phyloP scores from a whole-genome alignment of 1,140 invertebrate genomes.

The Mercenaria mercenaria region DNA sequence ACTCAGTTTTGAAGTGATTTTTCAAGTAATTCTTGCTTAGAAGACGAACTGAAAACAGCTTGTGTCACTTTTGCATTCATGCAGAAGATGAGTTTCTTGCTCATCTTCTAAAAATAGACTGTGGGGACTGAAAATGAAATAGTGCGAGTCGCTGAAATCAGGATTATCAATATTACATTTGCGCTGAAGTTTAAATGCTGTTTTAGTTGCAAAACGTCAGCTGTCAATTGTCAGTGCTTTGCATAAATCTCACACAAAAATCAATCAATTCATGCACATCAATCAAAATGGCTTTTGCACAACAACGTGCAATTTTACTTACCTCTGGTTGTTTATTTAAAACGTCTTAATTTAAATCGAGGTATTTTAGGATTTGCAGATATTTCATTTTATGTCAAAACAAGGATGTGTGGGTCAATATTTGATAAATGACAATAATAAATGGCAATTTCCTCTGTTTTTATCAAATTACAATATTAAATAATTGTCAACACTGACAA shows the following conservation, averaged over 20 bases:
- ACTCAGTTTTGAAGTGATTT: no score
- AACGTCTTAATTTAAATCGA: not conserved
- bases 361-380: not conserved
- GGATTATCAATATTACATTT: no score
- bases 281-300: conserved; percentile 4
- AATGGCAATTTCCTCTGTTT: not conserved
- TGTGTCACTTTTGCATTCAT: no score
- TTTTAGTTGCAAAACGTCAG: conserved; percentile 35
- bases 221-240: conserved; percentile 18
- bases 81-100: no score
- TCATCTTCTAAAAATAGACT: no score
- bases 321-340: not conserved
- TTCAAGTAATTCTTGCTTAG: no score
- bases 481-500: not conserved
- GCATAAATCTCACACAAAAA: conserved; percentile 12
- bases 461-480: no score
- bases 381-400: not conserved
- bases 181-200: no score
- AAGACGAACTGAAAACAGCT: no score
- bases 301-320: conserved; percentile 5
- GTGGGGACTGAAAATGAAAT: no score
- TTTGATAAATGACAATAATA: not conserved
- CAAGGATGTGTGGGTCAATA: not conserved
- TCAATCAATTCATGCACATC: not conserved
- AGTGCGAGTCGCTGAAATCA: no score